These are phyloP conservation scores for Gymnocypris eckloni DNA, from an alignment of 2,797 vertebrate species.

Conservation along the genomic window DNA sequence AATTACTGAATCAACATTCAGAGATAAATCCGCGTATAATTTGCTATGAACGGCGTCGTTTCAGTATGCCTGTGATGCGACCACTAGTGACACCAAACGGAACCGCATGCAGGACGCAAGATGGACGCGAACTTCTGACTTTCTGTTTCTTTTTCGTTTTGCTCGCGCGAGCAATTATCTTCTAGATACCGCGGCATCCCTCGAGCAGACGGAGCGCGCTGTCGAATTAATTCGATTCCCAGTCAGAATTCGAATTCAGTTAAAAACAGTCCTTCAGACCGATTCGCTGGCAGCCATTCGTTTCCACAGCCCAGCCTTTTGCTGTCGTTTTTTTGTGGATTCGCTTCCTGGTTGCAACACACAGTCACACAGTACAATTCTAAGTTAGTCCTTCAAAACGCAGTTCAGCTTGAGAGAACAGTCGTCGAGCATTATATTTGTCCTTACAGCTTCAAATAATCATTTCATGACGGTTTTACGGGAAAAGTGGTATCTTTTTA, in stretches of 20 bases:
- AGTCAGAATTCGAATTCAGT: not conserved
- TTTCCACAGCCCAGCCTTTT: constrained; percentile 28
- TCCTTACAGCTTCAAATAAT: too few relatives aligned
- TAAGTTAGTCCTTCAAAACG: constrained; percentile 7
- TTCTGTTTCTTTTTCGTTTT: constrained; percentile 65
- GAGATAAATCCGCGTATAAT: not conserved
- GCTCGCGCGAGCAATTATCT: not conserved
- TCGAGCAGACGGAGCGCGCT: not conserved
- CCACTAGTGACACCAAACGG: constrained; percentile 31
- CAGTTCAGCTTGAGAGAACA: not conserved
- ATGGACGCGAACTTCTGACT: constrained; percentile 60
- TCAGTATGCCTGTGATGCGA: not conserved
- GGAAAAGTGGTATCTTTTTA: not conserved
- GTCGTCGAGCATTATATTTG: not conserved
- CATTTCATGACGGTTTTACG: not conserved
- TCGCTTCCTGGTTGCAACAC: constrained; percentile 63
- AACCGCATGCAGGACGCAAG: constrained; percentile 45
- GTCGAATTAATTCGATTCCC: not conserved
- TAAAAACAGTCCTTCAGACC: not conserved
- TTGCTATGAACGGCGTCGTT: not conserved
- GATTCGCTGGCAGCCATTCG: not conserved
- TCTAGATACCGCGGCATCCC: not conserved
- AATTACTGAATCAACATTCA: too few relatives aligned
- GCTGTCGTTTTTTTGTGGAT: constrained; percentile 10
- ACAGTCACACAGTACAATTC: constrained; percentile 33